A percentile compares a stretch with the other conserved stretches of the same genome.
Evolutionary conservation across 2,888 invertebrate genomes (phyloP).

Genomic region (Cheilosia grossa): DNA sequence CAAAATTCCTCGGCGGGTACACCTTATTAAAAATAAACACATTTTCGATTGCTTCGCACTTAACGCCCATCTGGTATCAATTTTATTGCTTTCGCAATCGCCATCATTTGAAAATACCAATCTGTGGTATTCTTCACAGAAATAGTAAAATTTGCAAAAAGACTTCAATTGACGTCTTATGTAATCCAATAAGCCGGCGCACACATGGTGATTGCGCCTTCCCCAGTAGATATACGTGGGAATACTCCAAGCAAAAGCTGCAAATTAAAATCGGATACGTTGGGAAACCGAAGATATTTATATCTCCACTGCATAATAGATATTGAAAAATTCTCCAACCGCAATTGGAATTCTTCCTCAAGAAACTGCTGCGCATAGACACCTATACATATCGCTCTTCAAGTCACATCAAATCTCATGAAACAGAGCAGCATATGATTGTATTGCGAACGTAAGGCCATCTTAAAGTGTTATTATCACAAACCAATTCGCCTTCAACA

Average conservation of each 20-base stretch:
- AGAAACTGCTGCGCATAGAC: neutral
- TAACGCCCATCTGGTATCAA: neutral
- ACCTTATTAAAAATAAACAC: neutral
- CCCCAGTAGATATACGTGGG: constrained; percentile 26
- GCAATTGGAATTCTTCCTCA: constrained; percentile 48
- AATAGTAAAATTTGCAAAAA: constrained; percentile 31
- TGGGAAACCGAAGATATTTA: constrained; percentile 29
- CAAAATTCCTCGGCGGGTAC: too few species aligned
- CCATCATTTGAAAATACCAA: constrained; percentile 17
- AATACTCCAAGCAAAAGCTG: constrained; percentile 8
- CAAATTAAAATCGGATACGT: constrained; percentile 28
- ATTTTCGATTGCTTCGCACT: neutral
- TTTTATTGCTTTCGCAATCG: constrained; percentile 23
- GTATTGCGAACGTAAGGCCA: neutral
- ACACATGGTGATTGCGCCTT: constrained; percentile 29
- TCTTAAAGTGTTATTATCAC: neutral
- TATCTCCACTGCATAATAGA: constrained; percentile 1
- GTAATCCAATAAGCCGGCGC: constrained; percentile 50
- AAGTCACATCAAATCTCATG: neutral
- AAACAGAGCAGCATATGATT: neutral
- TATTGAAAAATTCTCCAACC: constrained; percentile 46
- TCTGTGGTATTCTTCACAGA: constrained; percentile 40
- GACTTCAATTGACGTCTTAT: constrained; percentile 57
- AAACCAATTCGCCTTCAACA: neutral
- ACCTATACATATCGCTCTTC: neutral